Conservation (phyloP, 2,797 vertebrate genomes). For the Sarcophilus harrisii region DNA sequence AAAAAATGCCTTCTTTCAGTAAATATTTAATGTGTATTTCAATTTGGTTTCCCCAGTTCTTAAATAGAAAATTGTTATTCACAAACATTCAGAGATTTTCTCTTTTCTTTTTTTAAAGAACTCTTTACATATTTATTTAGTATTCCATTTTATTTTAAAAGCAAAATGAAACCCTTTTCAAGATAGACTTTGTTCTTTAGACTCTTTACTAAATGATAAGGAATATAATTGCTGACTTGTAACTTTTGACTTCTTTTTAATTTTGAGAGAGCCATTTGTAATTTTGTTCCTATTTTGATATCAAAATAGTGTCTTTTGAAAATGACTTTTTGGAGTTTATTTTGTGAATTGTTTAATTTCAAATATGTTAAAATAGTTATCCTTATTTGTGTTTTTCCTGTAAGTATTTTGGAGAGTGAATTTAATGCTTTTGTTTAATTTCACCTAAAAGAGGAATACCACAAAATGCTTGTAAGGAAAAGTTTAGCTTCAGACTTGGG, state of each 20-base stretch:
- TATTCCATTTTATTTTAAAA: conserved; percentile 8
- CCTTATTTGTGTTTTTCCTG: neutral
- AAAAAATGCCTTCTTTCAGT: neutral
- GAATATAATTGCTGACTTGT: conserved; percentile 23
- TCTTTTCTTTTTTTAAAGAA: conserved; percentile 8
- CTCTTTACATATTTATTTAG: neutral
- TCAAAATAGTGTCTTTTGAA: conserved; percentile 52
- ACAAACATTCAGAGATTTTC: conserved; percentile 14
- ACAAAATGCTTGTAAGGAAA: neutral
- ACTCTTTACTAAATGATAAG: conserved; percentile 46
- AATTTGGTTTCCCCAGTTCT: neutral
- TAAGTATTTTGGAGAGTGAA: neutral
- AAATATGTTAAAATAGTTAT: conserved; percentile 35
- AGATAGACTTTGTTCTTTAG: conserved; percentile 44
- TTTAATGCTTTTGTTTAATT: neutral
- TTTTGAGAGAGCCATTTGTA: conserved; percentile 21
- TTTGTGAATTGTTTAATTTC: conserved; percentile 39
- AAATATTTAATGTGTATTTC: neutral
- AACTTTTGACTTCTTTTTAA: conserved; percentile 17
- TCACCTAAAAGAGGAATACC: neutral
- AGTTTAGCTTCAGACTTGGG: neutral
- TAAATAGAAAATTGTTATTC: neutral
- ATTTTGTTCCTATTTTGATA: conserved; percentile 55
- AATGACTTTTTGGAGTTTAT: conserved; percentile 4
- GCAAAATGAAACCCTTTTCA: neutral